A percentile compares a stretch with the other conserved stretches of the same genome.
These are phyloP conservation scores for Pholis gunnellus DNA, from an alignment of 2,113 vertebrate genomes.

Conservation along the genomic window DNA sequence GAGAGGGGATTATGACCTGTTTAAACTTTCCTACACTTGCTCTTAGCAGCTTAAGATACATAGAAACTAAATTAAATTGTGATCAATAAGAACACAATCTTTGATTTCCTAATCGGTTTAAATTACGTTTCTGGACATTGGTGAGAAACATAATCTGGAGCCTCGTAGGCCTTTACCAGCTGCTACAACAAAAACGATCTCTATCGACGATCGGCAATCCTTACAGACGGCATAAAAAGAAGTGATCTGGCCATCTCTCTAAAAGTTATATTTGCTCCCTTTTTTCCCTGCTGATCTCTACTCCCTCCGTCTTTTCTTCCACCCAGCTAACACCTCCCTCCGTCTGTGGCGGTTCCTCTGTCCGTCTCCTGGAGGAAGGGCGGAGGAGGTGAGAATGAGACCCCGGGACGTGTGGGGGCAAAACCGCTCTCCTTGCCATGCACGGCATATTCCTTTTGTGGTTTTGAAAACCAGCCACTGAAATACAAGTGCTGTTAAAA, in stretches of 20 bases:
- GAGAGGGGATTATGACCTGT: too few relatives aligned
- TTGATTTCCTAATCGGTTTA: too few relatives aligned
- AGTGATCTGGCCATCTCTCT: neutral
- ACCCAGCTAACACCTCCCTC: slow-evolving; percentile 33
- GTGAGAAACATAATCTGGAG: too few relatives aligned
- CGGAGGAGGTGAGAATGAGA: slow-evolving; percentile 41
- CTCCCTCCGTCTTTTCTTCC: neutral
- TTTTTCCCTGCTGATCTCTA: neutral
- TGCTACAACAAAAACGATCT: too few relatives aligned
- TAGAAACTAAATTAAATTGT: too few relatives aligned
- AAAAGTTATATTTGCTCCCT: neutral
- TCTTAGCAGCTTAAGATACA: too few relatives aligned
- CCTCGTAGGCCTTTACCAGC: too few relatives aligned
- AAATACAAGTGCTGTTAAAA: neutral
- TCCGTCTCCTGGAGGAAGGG: slow-evolving; percentile 18
- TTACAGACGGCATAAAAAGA: neutral
- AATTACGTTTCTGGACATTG: too few relatives aligned
- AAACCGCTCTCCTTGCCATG: neutral
- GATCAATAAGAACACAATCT: too few relatives aligned
- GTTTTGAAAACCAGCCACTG: neutral
- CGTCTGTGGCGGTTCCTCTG: slow-evolving; percentile 9
- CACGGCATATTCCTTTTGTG: neutral
- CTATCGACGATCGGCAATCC: too few relatives aligned
- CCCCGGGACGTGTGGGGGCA: neutral
- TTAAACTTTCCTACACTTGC: too few relatives aligned